These are phyloP conservation scores for Pluvianellus socialis DNA, from an alignment of 2,113 vertebrate species.

Conservation along the genomic window DNA sequence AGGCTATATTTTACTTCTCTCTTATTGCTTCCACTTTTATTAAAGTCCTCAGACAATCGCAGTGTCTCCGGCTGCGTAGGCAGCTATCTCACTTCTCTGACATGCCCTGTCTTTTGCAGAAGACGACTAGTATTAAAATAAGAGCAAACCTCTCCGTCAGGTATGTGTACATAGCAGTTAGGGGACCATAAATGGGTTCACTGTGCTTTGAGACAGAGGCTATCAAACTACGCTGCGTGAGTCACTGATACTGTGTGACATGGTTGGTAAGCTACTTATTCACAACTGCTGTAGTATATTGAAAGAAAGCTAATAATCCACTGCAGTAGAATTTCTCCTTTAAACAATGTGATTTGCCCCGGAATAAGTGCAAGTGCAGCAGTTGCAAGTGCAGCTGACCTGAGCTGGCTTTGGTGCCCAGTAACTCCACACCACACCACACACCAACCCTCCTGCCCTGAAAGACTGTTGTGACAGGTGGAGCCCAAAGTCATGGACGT, in stretches of 20 bases:
- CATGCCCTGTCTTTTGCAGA: background rate
- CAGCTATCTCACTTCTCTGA: background rate
- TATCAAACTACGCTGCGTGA: background rate
- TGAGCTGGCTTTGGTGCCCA: background rate
- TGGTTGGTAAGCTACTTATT: background rate
- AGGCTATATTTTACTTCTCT: background rate
- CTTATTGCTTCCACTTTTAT: conserved; percentile 5
- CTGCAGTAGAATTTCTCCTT: background rate
- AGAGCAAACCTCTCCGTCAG: background rate
- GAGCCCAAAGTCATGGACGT: background rate
- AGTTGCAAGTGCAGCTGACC: too few relatives aligned
- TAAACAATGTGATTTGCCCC: background rate
- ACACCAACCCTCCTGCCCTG: background rate
- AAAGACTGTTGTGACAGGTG: background rate
- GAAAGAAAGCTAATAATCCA: background rate
- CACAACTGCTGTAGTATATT: background rate
- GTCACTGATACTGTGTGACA: background rate
- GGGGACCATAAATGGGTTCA: background rate
- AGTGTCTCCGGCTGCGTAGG: background rate
- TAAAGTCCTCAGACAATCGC: background rate
- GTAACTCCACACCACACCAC: background rate
- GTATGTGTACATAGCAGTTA: background rate
- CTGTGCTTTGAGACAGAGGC: background rate
- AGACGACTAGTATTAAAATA: background rate
- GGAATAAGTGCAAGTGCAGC: background rate